phyloP scores from a whole-genome alignment of 2,113 vertebrate genomes.

The Ceuthmochares aereus region DNA sequence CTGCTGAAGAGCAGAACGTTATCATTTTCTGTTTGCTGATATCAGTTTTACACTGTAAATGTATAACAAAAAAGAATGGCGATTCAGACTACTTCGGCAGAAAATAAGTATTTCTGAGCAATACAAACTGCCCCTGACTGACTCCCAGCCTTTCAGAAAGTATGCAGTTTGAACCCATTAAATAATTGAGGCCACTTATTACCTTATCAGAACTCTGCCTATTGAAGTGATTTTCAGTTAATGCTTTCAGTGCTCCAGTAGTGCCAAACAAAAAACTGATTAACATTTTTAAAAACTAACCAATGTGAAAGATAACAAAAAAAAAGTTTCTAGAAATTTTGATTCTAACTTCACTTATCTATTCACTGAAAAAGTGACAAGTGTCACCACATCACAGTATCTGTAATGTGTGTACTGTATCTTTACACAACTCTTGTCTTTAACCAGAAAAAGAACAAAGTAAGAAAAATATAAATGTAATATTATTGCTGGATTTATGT shows the following conservation, averaged over 20 bases:
- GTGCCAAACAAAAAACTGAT: background rate
- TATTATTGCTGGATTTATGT: background rate
- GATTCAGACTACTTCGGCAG: background rate
- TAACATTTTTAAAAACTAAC: background rate
- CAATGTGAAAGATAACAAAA: background rate
- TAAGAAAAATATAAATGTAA: constrained; percentile 35
- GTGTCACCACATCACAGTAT: background rate
- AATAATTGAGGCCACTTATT: background rate
- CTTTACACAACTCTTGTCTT: constrained; percentile 36
- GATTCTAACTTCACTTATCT: constrained; percentile 10
- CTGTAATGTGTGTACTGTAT: background rate
- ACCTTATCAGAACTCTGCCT: background rate
- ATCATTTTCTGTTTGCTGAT: background rate
- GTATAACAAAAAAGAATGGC: background rate
- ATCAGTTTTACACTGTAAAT: background rate
- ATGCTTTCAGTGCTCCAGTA: background rate
- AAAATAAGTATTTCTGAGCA: background rate
- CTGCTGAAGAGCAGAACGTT: background rate
- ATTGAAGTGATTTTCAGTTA: background rate
- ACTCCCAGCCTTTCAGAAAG: background rate
- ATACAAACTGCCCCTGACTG: background rate
- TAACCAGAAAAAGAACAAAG: constrained; percentile 35
- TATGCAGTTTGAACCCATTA: background rate
- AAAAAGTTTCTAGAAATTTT: constrained; percentile 22
- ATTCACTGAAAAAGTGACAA: constrained; percentile 5